Evolutionary conservation across 2,888 invertebrate species (phyloP).

Genomic region (Ellobium chinense): DNA sequence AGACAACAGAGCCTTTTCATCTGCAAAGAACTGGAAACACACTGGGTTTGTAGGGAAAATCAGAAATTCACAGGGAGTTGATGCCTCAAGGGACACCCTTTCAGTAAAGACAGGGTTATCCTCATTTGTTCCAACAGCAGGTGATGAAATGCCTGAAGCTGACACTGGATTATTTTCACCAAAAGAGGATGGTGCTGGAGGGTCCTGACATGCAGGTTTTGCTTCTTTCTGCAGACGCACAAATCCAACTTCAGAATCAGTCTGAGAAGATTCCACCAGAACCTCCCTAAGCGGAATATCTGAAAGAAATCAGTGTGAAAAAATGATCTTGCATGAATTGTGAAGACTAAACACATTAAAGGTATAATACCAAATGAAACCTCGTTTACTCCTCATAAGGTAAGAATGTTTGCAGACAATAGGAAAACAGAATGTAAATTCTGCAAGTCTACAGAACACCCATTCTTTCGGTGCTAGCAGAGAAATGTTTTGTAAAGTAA

Average conservation of each 20-base stretch:
- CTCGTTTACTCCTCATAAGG: not conserved
- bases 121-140: not conserved
- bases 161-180: not conserved
- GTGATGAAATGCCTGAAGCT: not conserved
- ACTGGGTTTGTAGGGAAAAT: not conserved
- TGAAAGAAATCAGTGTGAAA: not conserved
- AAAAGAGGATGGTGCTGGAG: not conserved
- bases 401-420: not conserved
- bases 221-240: constrained; percentile 6
- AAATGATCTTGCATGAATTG: not conserved
- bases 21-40: constrained; percentile 12
- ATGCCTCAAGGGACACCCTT: no score
- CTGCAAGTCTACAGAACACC: no score
- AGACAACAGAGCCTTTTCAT: not conserved
- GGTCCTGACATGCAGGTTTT: not conserved
- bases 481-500: no score
- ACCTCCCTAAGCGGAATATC: constrained; percentile 16
- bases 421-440: no score
- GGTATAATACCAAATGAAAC: no score
- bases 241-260: not conserved
- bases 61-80: not conserved
- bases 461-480: no score
- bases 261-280: not conserved
- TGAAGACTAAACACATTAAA: not conserved
- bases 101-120: not conserved